phyloP scores from a whole-genome alignment of 2,797 vertebrate genomes.

The Parauchenoglanis ngamensis region DNA sequence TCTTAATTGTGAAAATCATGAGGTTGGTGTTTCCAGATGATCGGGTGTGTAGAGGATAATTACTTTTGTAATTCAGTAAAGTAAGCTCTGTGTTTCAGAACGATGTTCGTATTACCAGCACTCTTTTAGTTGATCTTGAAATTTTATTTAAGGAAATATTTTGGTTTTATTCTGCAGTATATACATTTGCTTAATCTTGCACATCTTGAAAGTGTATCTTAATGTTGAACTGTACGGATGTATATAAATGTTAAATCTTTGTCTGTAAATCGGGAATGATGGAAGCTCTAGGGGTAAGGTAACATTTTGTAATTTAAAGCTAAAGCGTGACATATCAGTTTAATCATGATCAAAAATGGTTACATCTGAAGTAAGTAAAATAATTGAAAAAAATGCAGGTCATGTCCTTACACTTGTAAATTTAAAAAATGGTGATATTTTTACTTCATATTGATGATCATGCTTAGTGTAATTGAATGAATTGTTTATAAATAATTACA shows the following conservation, averaged over 20 bases:
- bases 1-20: constrained; percentile 7
- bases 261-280: constrained; percentile 82
- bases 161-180: constrained; percentile 81
- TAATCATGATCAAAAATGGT: constrained; percentile 64
- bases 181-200: constrained; percentile 86
- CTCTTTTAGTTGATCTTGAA: constrained; percentile 82
- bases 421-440: constrained; percentile 96
- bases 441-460: constrained; percentile 97
- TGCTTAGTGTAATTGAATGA: constrained; percentile 97
- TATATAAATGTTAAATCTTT: constrained; percentile 77
- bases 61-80: constrained; percentile 54
- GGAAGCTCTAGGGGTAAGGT: constrained; percentile 76
- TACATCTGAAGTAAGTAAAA: constrained; percentile 67
- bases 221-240: constrained; percentile 83
- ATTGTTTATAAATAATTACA: constrained; percentile 98
- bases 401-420: constrained; percentile 92
- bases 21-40: constrained; percentile 37
- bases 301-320: constrained; percentile 85
- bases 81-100: constrained; percentile 67
- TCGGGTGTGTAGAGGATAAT: constrained; percentile 46
- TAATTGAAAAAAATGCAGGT: constrained; percentile 77
- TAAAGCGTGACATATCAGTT: constrained; percentile 81
- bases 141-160: constrained; percentile 76
- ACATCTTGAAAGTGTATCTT: constrained; percentile 82
- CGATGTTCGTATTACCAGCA: constrained; percentile 80